Evolutionary conservation across 1,140 invertebrate genomes (phyloP).

Genomic region (Phthorimaea operculella): DNA sequence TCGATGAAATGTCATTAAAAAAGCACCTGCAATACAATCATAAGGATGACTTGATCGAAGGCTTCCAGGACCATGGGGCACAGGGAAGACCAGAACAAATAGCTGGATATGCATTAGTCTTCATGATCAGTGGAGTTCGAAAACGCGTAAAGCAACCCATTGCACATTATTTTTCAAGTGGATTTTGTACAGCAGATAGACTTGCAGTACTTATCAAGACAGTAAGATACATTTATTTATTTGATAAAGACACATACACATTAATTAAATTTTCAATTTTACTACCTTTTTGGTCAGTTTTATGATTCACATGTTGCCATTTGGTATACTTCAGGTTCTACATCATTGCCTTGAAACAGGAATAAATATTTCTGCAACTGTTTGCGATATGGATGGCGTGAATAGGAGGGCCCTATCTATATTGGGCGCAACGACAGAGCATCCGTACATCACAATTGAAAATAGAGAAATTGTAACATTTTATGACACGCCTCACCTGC

Average conservation of each 20-base stretch:
- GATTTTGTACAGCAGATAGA: slow-evolving; percentile 12
- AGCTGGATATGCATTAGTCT: slow-evolving; percentile 11
- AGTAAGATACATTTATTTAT: slow-evolving; percentile 4
- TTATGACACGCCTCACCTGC: slow-evolving; percentile 15
- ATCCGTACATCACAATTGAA: slow-evolving; percentile 11
- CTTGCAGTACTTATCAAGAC: slow-evolving; percentile 14
- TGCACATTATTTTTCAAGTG: slow-evolving; percentile 8
- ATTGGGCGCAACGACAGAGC: slow-evolving; percentile 9
- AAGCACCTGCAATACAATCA: slow-evolving; percentile 14
- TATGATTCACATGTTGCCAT: not conserved
- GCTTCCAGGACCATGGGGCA: slow-evolving; percentile 15
- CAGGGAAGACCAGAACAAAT: slow-evolving; percentile 13
- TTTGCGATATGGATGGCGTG: slow-evolving; percentile 17
- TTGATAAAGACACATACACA: not conserved
- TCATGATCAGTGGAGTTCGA: slow-evolving; percentile 13
- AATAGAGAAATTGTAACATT: slow-evolving; percentile 13
- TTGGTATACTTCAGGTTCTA: not conserved
- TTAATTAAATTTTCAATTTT: not conserved
- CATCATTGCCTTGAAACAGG: not conserved
- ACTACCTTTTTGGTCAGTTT: not conserved
- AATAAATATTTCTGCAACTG: slow-evolving; percentile 10
- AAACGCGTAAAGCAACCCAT: slow-evolving; percentile 12
- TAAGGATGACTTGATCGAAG: slow-evolving; percentile 13
- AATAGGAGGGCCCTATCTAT: slow-evolving; percentile 20
- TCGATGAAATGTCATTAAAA: slow-evolving; percentile 17